These are phyloP conservation scores for Myiozetetes cayanensis DNA, from an alignment of 2,113 vertebrate species.

Conservation along the genomic window DNA sequence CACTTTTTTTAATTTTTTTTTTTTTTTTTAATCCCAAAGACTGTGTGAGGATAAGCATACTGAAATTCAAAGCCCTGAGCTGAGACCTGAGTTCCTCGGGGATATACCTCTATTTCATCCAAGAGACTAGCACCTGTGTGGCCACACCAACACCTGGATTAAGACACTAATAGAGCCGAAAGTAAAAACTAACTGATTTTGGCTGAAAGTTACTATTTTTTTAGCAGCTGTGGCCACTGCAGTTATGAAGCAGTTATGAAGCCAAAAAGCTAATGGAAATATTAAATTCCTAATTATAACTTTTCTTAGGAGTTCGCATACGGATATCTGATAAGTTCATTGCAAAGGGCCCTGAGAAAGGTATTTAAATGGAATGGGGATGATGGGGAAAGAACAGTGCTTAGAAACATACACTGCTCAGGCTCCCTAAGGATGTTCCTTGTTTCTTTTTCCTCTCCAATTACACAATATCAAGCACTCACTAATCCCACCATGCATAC, in stretches of 20 bases:
- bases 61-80: neutral
- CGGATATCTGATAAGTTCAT: neutral
- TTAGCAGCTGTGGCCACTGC: neutral
- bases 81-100: neutral
- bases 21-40: neutral
- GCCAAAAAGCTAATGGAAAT: neutral
- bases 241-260: neutral
- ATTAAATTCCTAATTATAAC: neutral
- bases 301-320: neutral
- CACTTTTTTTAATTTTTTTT: neutral
- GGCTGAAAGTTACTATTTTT: neutral
- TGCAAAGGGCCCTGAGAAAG: neutral
- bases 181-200: neutral
- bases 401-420: neutral
- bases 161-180: neutral
- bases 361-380: neutral
- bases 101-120: neutral
- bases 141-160: neutral
- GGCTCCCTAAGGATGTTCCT: neutral
- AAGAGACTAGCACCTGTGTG: neutral
- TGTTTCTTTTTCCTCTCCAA: neutral
- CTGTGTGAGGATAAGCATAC: neutral
- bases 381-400: neutral
- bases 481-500: neutral
- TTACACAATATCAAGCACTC: neutral